A percentile compares a stretch with the other conserved stretches of the same genome.
Conservation (phyloP, 35 echinoderm and acorn worm genomes). For the Hemicentrotus pulcherrimus region DNA sequence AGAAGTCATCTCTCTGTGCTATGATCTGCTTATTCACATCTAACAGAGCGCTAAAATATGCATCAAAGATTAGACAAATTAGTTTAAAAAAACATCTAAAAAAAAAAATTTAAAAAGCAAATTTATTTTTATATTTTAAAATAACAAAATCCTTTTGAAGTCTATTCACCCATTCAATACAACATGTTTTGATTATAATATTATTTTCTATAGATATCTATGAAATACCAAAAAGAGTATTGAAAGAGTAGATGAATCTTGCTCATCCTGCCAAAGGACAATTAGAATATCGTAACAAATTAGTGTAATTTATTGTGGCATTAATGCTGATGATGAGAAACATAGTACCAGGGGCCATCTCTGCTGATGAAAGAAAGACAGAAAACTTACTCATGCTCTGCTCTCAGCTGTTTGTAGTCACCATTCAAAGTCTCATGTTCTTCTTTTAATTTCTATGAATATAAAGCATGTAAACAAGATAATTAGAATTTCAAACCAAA, state of each 20-base stretch:
- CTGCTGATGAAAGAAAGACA: neutral
- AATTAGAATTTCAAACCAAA: neutral
- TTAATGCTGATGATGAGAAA: neutral
- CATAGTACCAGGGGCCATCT: neutral
- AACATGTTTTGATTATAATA: neutral
- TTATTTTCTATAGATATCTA: neutral
- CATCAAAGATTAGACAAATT: neutral
- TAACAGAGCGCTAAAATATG: conserved; percentile 64
- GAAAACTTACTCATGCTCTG: conserved; percentile 92
- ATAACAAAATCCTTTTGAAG: too few relatives aligned
- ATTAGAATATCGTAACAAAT: too few relatives aligned
- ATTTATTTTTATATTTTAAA: too few relatives aligned
- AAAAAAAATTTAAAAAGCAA: neutral
- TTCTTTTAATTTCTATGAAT: conserved; percentile 74
- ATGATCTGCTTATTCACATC: conserved; percentile 75
- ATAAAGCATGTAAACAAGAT: neutral
- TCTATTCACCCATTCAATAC: neutral
- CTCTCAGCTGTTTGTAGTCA: conserved; percentile 70
- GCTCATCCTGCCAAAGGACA: neutral
- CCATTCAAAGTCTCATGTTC: conserved; percentile 62
- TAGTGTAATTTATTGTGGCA: neutral
- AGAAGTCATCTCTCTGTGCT: conserved; percentile 82
- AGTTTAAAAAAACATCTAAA: neutral
- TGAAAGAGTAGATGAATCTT: neutral
- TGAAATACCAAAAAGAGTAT: neutral